A percentile compares a stretch with the other conserved stretches of the same genome.
phyloP scores from a whole-genome alignment of 1,140 invertebrate species.

The Drosophila miranda region DNA sequence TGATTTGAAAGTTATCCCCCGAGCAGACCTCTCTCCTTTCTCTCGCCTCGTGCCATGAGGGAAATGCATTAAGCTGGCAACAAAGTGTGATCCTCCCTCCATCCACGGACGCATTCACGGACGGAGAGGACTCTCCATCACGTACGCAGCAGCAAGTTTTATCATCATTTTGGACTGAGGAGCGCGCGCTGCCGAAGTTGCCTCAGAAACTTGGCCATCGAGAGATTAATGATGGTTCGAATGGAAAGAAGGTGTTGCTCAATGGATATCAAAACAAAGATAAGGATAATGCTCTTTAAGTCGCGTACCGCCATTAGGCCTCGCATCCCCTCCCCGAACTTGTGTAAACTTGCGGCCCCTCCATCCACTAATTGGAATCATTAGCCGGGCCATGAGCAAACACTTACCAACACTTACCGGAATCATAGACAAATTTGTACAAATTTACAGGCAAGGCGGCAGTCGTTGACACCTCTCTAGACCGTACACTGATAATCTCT shows the following conservation, averaged over 20 bases:
- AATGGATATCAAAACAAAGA: not conserved
- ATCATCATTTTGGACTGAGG: constrained; percentile 27
- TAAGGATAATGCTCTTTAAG: not conserved
- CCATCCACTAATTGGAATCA: constrained; percentile 59
- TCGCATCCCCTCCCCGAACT: not conserved
- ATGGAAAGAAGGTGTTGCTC: constrained; percentile 15
- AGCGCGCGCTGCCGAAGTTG: too few relatives aligned
- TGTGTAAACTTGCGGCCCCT: constrained; percentile 33
- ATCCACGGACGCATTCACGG: not conserved
- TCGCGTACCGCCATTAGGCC: too few relatives aligned
- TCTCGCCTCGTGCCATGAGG: not conserved
- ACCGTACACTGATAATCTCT: constrained; percentile 31
- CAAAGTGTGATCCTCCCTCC: constrained; percentile 30
- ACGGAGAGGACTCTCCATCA: not conserved
- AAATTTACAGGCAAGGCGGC: constrained; percentile 48
- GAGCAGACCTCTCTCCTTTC: not conserved
- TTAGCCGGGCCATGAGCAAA: constrained; percentile 46
- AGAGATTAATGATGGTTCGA: constrained; percentile 28
- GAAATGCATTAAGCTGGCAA: constrained; percentile 49
- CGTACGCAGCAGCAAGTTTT: constrained; percentile 28
- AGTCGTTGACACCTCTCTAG: constrained; percentile 55
- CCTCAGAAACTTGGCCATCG: constrained; percentile 16
- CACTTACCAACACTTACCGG: constrained; percentile 31
- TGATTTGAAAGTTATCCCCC: constrained; percentile 15
- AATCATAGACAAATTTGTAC: constrained; percentile 69